Evolutionary conservation across 1,140 invertebrate species (phyloP).

Genomic region (Pachypeltis micranthus): DNA sequence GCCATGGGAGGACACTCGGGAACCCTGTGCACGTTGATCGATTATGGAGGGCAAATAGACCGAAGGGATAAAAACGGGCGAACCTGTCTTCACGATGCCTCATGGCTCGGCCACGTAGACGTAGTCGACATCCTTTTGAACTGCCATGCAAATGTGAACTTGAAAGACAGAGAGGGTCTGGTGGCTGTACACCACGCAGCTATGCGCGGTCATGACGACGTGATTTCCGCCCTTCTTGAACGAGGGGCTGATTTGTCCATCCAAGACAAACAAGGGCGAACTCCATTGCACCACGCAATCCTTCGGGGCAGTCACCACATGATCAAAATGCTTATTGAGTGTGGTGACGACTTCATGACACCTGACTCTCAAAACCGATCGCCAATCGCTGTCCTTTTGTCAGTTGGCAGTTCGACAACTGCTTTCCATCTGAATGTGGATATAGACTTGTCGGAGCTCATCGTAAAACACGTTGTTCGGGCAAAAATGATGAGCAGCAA

Average conservation of each 20-base stretch:
- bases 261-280: background rate
- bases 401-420: background rate
- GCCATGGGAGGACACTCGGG: background rate
- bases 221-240: background rate
- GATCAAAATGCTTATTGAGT: background rate
- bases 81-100: background rate
- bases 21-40: background rate
- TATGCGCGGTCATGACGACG: background rate
- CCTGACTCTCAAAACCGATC: background rate
- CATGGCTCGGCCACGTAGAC: background rate
- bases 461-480: background rate
- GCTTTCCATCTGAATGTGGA: background rate
- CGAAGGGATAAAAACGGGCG: background rate
- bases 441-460: background rate
- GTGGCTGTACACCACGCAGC: background rate
- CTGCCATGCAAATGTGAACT: background rate
- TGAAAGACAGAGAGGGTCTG: background rate
- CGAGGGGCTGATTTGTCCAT: background rate
- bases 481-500: background rate
- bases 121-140: conserved; percentile 1
- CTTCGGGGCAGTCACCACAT: background rate
- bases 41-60: background rate
- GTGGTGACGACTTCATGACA: background rate
- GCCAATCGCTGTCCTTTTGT: background rate
- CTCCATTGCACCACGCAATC: background rate